phyloP scores from a whole-genome alignment of 2,797 vertebrate species.

The Protosalanx chinensis region DNA sequence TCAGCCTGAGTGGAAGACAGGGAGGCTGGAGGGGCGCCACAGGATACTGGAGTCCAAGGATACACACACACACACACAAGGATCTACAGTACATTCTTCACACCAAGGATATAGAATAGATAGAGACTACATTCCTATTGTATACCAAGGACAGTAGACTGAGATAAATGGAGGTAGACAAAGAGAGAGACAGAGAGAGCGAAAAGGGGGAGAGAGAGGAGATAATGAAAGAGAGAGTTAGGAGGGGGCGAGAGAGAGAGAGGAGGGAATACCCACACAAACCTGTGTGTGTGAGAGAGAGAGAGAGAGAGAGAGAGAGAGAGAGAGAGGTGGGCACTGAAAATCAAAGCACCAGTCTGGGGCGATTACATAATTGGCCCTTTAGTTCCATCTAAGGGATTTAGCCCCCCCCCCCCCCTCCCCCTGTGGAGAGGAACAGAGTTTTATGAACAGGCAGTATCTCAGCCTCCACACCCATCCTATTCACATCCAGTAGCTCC shows the following conservation, averaged over 20 bases:
- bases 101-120: not conserved
- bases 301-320: not conserved
- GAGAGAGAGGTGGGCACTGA: not conserved
- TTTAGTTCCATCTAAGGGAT: constrained; percentile 27
- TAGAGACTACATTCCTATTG: not conserved
- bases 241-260: not conserved
- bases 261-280: not conserved
- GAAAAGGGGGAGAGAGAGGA: constrained; percentile 1
- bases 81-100: too few relatives aligned
- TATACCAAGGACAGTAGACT: not conserved
- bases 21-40: too few relatives aligned
- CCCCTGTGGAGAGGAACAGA: constrained; percentile 28
- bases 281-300: not conserved
- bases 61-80: constrained; percentile 2
- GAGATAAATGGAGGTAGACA: constrained; percentile 3
- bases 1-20: too few relatives aligned
- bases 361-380: constrained; percentile 24
- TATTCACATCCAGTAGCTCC: not conserved
- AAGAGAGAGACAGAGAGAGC: not conserved
- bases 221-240: not conserved
- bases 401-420: not conserved
- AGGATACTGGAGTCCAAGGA: too few relatives aligned
- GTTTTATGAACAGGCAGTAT: not conserved
- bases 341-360: constrained; percentile 27
- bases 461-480: not conserved